phyloP scores from a whole-genome alignment of 1,140 invertebrate genomes.

The Drosophila littoralis region DNA sequence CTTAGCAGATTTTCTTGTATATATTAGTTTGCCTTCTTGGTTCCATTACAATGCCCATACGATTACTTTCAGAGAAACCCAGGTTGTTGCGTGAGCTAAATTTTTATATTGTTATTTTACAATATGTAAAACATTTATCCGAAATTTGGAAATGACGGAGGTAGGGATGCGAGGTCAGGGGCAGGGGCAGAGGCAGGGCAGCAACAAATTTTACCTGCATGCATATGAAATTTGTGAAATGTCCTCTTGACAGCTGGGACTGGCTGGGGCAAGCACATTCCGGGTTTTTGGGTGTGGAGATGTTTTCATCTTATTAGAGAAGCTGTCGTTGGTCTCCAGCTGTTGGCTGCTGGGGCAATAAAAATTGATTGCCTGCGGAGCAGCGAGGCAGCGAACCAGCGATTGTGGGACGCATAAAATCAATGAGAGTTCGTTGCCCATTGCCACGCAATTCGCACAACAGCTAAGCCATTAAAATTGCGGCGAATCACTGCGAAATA shows the following conservation, averaged over 20 bases:
- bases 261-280: background rate
- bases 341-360: constrained; percentile 50
- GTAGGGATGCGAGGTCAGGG: background rate
- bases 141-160: constrained; percentile 33
- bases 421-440: constrained; percentile 43
- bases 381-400: constrained; percentile 26
- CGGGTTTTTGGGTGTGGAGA: background rate
- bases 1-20: background rate
- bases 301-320: constrained; percentile 10
- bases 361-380: constrained; percentile 65
- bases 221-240: constrained; percentile 46
- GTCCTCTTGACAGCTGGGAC: constrained; percentile 31
- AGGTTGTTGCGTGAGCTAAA: constrained; percentile 27
- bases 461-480: constrained; percentile 44
- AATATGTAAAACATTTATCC: constrained; percentile 73
- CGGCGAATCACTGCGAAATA: constrained; percentile 11
- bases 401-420: constrained; percentile 51
- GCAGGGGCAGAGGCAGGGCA: background rate
- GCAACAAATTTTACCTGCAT: constrained; percentile 14
- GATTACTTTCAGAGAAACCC: background rate
- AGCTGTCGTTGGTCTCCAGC: constrained; percentile 36
- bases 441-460: constrained; percentile 60
- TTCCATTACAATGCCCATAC: background rate
- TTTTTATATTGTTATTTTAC: constrained; percentile 71
- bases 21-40: background rate